Evolutionary conservation across 2,113 vertebrate species (phyloP).

Genomic region (Charina bottae): DNA sequence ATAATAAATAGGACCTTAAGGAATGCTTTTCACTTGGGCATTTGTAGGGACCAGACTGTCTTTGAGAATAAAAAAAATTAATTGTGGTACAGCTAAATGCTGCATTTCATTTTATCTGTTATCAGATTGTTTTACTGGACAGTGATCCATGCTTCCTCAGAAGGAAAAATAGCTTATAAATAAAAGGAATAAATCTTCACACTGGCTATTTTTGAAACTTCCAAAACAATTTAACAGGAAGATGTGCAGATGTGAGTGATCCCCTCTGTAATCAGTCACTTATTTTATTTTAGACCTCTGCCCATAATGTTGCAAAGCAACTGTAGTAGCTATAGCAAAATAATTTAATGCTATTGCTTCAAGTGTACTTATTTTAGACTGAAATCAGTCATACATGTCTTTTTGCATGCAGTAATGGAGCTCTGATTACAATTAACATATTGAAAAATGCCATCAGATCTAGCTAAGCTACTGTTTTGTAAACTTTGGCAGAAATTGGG

Average conservation of each 20-base stretch:
- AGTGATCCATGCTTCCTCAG: not conserved
- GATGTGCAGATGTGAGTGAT: not conserved
- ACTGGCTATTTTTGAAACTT: not conserved
- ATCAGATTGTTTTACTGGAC: not conserved
- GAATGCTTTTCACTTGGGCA: not conserved
- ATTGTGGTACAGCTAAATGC: not conserved
- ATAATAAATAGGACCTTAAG: not conserved
- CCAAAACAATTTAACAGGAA: not conserved
- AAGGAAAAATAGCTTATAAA: not conserved
- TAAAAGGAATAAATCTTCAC: not conserved
- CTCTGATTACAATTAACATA: slow-evolving; percentile 23
- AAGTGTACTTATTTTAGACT: slow-evolving; percentile 31
- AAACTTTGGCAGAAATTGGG: slow-evolving; percentile 56
- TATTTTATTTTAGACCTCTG: not conserved
- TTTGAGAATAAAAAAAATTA: not conserved
- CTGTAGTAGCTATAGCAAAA: not conserved
- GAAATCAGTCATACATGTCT: not conserved
- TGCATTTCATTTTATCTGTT: not conserved
- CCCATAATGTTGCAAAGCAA: not conserved
- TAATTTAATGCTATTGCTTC: not conserved
- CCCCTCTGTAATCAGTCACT: fast-evolving
- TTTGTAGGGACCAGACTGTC: not conserved
- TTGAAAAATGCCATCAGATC: not conserved
- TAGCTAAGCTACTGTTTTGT: slow-evolving; percentile 17
- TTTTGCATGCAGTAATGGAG: slow-evolving; percentile 9